Evolutionary conservation across 2,888 invertebrate genomes (phyloP).

Genomic region (Plusia festucae): DNA sequence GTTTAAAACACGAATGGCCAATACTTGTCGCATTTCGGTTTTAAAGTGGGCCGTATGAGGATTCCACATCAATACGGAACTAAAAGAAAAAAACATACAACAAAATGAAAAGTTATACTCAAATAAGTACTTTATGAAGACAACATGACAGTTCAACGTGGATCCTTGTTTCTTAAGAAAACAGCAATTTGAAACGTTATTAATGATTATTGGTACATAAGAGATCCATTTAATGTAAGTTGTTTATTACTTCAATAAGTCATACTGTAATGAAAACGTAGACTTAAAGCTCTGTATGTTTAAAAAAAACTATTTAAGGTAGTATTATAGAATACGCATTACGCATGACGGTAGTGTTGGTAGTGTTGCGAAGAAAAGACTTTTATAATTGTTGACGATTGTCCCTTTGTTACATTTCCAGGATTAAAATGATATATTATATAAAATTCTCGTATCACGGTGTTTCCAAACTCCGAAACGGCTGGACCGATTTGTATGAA

Average conservation of each 20-base stretch:
- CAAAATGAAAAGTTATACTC: slow-evolving; percentile 54
- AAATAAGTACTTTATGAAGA: slow-evolving; percentile 50
- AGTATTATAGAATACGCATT: not conserved
- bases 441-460: too few species aligned
- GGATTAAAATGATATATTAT: too few species aligned
- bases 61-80: slow-evolving; percentile 7
- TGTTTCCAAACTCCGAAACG: too few species aligned
- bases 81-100: slow-evolving; percentile 53
- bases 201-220: slow-evolving; percentile 3
- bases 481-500: too few species aligned
- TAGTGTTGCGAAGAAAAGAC: too few species aligned
- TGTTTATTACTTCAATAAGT: not conserved
- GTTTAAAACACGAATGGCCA: slow-evolving; percentile 71
- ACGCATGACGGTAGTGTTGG: not conserved
- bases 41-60: slow-evolving; percentile 63
- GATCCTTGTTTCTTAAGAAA: not conserved
- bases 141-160: slow-evolving; percentile 17
- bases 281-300: not conserved
- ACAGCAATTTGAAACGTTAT: not conserved
- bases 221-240: not conserved
- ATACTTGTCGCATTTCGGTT: slow-evolving; percentile 60
- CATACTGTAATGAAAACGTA: not conserved
- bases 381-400: too few species aligned
- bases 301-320: not conserved
- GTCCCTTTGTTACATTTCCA: too few species aligned